Percentiles rank a stretch among this genome's conserved stretches.
Conservation (phyloP, 1,140 invertebrate species). For the Sarcophaga bullata region DNA sequence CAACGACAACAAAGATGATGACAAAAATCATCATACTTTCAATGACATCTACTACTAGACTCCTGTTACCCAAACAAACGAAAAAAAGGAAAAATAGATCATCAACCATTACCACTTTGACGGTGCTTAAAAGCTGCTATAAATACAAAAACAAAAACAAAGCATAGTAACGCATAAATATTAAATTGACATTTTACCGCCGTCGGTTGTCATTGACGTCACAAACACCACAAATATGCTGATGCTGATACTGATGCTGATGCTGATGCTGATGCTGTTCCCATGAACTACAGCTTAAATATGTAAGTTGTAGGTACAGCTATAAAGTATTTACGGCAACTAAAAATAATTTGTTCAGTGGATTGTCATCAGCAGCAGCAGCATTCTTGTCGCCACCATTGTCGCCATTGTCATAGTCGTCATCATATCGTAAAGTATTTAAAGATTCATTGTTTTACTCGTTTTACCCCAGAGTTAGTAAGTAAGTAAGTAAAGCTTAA, state of each 20-base stretch:
- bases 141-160: no score
- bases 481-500: no score
- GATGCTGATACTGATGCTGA: no score
- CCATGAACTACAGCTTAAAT: neutral
- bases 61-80: neutral
- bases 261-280: no score
- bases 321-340: neutral
- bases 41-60: neutral
- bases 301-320: neutral
- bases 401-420: neutral
- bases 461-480: neutral
- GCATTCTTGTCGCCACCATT: neutral
- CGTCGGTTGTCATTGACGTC: constrained; percentile 29
- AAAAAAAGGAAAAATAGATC: neutral
- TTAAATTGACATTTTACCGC: constrained; percentile 23
- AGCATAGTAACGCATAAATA: constrained; percentile 14
- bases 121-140: no score
- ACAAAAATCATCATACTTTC: no score
- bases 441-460: constrained; percentile 28
- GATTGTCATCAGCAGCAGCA: neutral
- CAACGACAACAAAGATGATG: neutral
- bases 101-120: neutral
- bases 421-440: constrained; percentile 25
- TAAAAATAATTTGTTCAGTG: constrained; percentile 4
- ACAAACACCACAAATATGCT: neutral